A percentile compares a stretch with the other conserved stretches of the same genome.
Conservation (phyloP, 1,140 invertebrate species). For the Bombus soroeensis region DNA sequence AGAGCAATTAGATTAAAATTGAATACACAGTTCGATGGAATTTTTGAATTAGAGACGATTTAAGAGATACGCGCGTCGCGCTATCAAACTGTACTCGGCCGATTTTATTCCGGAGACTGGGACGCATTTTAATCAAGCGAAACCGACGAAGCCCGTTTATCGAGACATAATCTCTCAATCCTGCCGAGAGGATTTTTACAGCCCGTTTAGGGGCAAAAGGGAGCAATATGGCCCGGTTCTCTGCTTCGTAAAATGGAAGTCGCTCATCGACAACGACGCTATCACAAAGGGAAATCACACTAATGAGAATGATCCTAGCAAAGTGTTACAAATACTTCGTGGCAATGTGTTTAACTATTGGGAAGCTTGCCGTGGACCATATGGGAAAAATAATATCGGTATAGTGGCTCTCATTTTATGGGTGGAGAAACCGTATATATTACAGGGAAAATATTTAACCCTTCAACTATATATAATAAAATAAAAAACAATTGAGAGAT, state of each 20-base stretch:
- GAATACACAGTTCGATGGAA: neutral
- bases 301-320: neutral
- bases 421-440: no score
- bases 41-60: neutral
- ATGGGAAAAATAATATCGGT: no score
- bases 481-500: no score
- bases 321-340: neutral
- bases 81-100: neutral
- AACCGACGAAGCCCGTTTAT: neutral
- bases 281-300: neutral
- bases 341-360: neutral
- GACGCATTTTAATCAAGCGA: slow-evolving; percentile 5
- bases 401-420: no score
- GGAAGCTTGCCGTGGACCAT: neutral
- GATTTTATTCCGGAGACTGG: neutral
- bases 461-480: no score
- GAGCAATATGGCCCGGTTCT: neutral
- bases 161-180: neutral
- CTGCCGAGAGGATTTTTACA: slow-evolving; percentile 1
- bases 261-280: slow-evolving; percentile 4
- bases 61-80: neutral
- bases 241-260: neutral
- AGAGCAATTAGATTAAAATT: neutral
- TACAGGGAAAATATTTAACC: no score
- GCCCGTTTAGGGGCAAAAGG: neutral